These are phyloP conservation scores for Pungitius pungitius DNA, from an alignment of 2,113 vertebrate genomes.

Conservation along the genomic window DNA sequence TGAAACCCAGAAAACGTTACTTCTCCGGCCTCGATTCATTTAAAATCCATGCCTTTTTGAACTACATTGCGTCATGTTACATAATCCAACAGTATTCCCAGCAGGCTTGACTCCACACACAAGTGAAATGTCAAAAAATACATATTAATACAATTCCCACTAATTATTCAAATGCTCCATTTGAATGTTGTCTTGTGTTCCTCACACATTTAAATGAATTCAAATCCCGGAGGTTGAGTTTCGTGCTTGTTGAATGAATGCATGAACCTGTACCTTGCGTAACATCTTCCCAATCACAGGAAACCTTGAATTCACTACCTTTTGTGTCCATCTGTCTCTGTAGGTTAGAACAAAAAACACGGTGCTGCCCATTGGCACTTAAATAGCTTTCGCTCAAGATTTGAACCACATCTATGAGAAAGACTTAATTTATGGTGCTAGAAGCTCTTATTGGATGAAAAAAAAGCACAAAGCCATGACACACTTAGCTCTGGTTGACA, in stretches of 20 bases:
- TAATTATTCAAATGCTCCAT: slow-evolving; percentile 18
- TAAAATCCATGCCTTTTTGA: slow-evolving; percentile 12
- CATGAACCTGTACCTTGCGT: not conserved
- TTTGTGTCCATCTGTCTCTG: not conserved
- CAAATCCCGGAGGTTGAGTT: not conserved
- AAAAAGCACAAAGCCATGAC: slow-evolving; percentile 23
- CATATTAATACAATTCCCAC: slow-evolving; percentile 10
- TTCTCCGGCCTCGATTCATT: slow-evolving; percentile 38
- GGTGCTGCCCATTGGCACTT: not conserved
- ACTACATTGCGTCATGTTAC: slow-evolving; percentile 32
- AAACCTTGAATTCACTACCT: not conserved
- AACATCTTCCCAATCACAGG: not conserved
- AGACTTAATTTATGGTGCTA: slow-evolving; percentile 47
- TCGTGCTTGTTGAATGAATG: slow-evolving; percentile 7
- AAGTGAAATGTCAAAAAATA: slow-evolving; percentile 16
- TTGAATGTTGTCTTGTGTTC: slow-evolving; percentile 1
- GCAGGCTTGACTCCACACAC: slow-evolving; percentile 2
- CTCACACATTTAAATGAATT: not conserved
- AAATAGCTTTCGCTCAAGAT: not conserved
- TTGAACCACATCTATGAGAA: slow-evolving; percentile 21
- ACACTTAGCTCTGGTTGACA: slow-evolving; percentile 14
- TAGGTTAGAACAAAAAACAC: slow-evolving; percentile 2
- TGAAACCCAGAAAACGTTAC: slow-evolving; percentile 14
- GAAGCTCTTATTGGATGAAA: slow-evolving; percentile 38
- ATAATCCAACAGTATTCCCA: slow-evolving; percentile 42